Percentiles rank a stretch among this genome's conserved stretches.
Evolutionary conservation across 2,797 vertebrate species (phyloP).

Genomic region (Rhabdomys pumilio): DNA sequence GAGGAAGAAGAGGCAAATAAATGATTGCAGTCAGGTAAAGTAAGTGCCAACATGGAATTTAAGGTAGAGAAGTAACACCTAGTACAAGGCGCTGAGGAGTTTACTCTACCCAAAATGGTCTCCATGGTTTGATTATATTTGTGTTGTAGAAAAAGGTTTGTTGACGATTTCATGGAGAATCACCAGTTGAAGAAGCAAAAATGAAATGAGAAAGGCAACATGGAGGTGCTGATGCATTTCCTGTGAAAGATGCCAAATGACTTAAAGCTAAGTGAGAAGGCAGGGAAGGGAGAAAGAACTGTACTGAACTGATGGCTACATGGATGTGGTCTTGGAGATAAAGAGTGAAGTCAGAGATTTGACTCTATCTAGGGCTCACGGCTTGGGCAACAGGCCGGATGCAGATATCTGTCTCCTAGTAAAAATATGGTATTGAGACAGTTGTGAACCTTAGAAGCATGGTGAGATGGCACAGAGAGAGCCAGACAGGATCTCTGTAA

Average conservation of each 20-base stretch:
- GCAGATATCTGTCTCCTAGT: background rate
- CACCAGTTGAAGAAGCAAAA: background rate
- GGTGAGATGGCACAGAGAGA: background rate
- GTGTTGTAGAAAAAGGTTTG: background rate
- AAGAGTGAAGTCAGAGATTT: background rate
- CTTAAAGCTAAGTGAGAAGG: background rate
- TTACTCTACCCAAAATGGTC: background rate
- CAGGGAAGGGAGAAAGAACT: background rate
- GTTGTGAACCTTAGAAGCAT: background rate
- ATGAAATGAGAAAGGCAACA: background rate
- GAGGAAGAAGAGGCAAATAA: background rate
- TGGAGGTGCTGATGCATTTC: background rate
- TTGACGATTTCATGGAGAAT: slow-evolving; percentile 23
- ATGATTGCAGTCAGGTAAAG: background rate
- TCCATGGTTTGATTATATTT: background rate
- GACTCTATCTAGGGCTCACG: background rate
- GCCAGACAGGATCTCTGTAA: background rate
- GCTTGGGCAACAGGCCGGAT: background rate
- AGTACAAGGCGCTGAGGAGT: background rate
- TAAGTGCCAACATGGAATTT: slow-evolving; percentile 5
- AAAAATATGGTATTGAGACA: background rate
- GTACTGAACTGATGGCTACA: background rate
- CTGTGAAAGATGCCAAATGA: background rate
- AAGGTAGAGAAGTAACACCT: background rate
- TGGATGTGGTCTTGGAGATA: background rate